Base-by-base conservation (phyloP, 2,113 vertebrate genomes). In the Poicephalus gulielmi region DNA sequence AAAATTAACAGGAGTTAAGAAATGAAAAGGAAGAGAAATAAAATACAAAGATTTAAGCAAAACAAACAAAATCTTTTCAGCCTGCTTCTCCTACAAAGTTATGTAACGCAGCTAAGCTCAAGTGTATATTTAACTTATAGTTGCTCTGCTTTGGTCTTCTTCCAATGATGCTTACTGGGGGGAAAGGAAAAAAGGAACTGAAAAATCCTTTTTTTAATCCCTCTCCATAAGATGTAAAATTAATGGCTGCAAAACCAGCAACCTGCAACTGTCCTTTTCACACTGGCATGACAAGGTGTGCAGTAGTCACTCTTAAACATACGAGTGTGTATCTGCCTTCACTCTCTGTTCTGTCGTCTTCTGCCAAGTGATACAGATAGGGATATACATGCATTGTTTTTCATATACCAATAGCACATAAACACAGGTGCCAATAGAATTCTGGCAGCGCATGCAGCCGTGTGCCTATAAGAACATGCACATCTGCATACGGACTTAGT, bases 121-220 rank as follows among this genome's bases (percentile, higher is more conserved):
- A 98, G 97, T 98, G 98, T 98, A 97, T 99, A 98, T 98, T 98
- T 99, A 99, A 98, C 98, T 98, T 98, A 98, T 99, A 99, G 98
- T 98, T 99, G 99, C 99, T 99, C 98, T 99, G 99, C 99, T 99
- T 99, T 98, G 98, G 98, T 98, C 97, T 98, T 96, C 98, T 98
- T 98, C 98, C 98, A 98, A 98, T 95, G 95, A 98, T 95, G 98
- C 98, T 98, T 98, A 98, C 97, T 93, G 86, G 96, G 97, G 96
- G 66, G 25, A 44, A 37, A 78, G 88, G 84, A 90, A 88, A 95
- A 96, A 97, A 83, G 95, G 95, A 97, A 97, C 97, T 98, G 88
- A 96, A 98, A 97, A 96, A 97, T 97, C 97, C 97, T 98, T 97
- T 98, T 97, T 97, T 86, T 64, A 24, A 91, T 96, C 50, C 69